A percentile compares a stretch with the other conserved stretches of the same genome.
Evolutionary conservation across 2,888 invertebrate genomes (phyloP).

Genomic region (Patella depressa): DNA sequence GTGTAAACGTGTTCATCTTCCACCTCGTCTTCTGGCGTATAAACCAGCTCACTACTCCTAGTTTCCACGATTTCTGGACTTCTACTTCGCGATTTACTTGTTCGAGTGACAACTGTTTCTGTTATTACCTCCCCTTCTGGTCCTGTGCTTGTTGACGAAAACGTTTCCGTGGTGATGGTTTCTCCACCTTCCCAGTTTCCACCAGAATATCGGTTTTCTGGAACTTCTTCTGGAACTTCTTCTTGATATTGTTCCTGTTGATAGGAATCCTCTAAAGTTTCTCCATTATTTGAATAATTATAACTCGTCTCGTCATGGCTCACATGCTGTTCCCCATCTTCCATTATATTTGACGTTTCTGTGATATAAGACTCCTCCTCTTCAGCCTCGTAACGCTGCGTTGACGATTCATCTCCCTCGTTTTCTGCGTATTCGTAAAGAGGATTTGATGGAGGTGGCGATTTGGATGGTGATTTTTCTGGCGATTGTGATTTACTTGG

Average conservation of each 20-base stretch:
- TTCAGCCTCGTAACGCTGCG: not conserved
- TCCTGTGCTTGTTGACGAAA: slow-evolving; percentile 2
- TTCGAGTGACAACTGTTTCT: not conserved
- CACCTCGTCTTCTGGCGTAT: too few species aligned
- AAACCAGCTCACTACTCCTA: not conserved
- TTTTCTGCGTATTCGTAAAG: not conserved
- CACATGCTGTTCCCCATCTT: not conserved
- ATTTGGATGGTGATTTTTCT: not conserved
- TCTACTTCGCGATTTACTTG: not conserved
- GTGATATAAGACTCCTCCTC: too few species aligned
- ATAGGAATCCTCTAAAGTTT: not conserved
- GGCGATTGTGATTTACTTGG: not conserved
- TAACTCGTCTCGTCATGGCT: not conserved
- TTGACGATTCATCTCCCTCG: not conserved
- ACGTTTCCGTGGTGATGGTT: not conserved
- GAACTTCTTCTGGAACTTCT: too few species aligned
- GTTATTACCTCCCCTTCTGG: not conserved
- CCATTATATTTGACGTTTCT: not conserved
- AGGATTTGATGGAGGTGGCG: not conserved
- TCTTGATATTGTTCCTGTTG: slow-evolving; percentile 2
- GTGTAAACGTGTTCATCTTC: too few species aligned
- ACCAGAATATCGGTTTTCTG: not conserved
- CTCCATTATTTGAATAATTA: not conserved
- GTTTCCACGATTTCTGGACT: slow-evolving; percentile 1
- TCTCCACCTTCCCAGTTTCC: not conserved